Conservation (phyloP, 1,140 invertebrate genomes). For the Micrasema minimum region DNA sequence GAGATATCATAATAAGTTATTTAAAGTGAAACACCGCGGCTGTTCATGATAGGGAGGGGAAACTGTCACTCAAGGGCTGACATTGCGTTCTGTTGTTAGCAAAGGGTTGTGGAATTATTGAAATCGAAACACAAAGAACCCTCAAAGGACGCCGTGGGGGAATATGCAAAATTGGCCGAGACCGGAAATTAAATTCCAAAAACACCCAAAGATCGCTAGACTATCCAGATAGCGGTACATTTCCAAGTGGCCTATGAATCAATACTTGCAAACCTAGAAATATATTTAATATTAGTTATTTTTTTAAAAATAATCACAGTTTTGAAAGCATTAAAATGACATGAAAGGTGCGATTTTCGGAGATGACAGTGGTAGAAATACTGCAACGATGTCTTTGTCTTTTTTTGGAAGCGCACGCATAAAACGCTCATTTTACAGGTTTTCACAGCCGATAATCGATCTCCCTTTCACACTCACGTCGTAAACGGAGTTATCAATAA, state of each 20-base stretch:
- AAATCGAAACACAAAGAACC: constrained; percentile 23
- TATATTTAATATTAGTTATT: no score
- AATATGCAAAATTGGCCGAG: constrained; percentile 32
- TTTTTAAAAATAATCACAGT: no score
- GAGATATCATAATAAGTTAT: no score
- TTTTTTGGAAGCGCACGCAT: background rate
- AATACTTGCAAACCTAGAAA: no score
- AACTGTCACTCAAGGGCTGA: background rate
- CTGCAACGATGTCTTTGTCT: constrained; percentile 10
- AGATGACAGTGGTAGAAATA: background rate
- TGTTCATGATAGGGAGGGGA: background rate
- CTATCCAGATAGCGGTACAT: background rate
- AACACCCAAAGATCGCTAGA: constrained; percentile 1
- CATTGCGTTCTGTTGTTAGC: background rate
- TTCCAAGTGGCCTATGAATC: no score
- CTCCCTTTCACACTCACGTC: constrained; percentile 23
- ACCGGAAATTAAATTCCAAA: constrained; percentile 35
- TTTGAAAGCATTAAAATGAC: no score
- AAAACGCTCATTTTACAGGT: background rate
- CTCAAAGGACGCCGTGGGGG: background rate
- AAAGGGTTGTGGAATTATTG: constrained; percentile 24
- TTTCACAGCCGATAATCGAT: constrained; percentile 7
- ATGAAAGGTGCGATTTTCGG: no score
- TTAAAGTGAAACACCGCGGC: no score
- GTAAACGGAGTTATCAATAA: constrained; percentile 13